A percentile compares a stretch with the other conserved stretches of the same genome.
Evolutionary conservation across 1,140 invertebrate species (phyloP).

Genomic region (Maconellicoccus hirsutus): DNA sequence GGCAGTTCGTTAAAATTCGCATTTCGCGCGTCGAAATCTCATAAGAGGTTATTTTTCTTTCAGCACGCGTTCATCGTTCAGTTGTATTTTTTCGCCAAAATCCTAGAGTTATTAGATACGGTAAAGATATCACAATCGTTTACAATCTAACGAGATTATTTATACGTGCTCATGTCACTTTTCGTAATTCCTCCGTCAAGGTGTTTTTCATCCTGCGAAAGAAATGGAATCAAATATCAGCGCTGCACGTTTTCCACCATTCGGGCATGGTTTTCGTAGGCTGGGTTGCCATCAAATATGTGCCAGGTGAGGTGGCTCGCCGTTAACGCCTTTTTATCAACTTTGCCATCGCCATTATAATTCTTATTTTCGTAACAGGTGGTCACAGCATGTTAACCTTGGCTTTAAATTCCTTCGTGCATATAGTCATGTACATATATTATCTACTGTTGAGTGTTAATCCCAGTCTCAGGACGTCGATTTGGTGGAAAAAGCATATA

Average conservation of each 20-base stretch:
- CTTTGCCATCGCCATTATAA: too few species aligned
- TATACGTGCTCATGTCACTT: too few species aligned
- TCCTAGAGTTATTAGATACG: conserved; percentile 56
- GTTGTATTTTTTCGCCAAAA: conserved; percentile 52
- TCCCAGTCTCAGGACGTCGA: conserved; percentile 37
- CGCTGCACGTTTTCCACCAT: conserved; percentile 82
- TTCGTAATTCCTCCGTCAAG: too few species aligned
- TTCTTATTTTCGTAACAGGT: conserved; percentile 31
- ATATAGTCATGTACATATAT: conserved; percentile 43
- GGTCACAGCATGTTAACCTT: conserved; percentile 40
- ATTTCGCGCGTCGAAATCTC: background rate
- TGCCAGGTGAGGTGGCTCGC: conserved; percentile 42
- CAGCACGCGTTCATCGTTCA: conserved; percentile 44
- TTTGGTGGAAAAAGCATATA: conserved; percentile 47
- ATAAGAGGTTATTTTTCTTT: conserved; percentile 26
- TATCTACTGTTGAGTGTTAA: conserved; percentile 41
- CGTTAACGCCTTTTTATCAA: background rate
- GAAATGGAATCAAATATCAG: conserved; percentile 69
- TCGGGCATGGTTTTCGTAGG: conserved; percentile 54
- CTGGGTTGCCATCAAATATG: conserved; percentile 52
- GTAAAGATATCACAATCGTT: too few species aligned
- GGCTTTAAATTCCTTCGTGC: conserved; percentile 44
- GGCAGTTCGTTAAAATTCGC: too few species aligned
- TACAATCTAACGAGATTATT: too few species aligned
- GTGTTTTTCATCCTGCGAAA: conserved; percentile 81